Evolutionary conservation across 2,888 invertebrate genomes (phyloP), one percentile per base, ranked within the genome.

Genomic region (Trilocha varians): DNA sequence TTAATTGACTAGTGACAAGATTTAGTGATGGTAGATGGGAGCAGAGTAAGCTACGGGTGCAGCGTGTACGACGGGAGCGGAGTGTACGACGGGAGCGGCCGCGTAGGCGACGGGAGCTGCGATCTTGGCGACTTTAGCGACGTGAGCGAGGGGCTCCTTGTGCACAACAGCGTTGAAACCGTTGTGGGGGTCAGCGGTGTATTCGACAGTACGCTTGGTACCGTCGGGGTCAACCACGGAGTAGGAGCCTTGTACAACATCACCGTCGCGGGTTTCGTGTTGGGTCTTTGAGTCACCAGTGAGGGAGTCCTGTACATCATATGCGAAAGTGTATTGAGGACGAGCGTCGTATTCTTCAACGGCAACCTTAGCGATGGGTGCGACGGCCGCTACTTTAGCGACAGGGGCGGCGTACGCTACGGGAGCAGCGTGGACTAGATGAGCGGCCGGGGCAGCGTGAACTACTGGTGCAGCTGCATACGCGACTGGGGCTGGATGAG

Each of bases 21-120:
- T 4, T 91, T 14, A 84, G 87, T 46, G 78, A 80, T 57, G 86
- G 91, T 55, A 60, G 85, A 88, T 59, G 89, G 91, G 90, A 88
- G 92, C 90, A 86, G 90, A 50, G 40, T 59, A 50, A 16, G 47
- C 50, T 0, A 65, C 46, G 5, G 57, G 59, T 5, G 59, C 46
- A 8, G 51, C 55, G 45, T 69, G 60, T 3, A 55, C 60, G 1
- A 67, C 57, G 3, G 71, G 71, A 11, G 68, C 53, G 16, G 62
- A 57, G 43, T 65, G 59, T n/a, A 62, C 56, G 5, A 68, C 54
- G n/a, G 66, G 67, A n/a, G 59, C 53, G n/a, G 59, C 53, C 36
- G 42, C 41, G 15, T 60, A 52, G 6, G 60, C 53, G 0, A 53
- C 44, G 11, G 68, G 62, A 3, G 58, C 57, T 4, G 57, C 48